Conservation (phyloP, 2,888 invertebrate species). For the Tenthredo distinguenda region DNA sequence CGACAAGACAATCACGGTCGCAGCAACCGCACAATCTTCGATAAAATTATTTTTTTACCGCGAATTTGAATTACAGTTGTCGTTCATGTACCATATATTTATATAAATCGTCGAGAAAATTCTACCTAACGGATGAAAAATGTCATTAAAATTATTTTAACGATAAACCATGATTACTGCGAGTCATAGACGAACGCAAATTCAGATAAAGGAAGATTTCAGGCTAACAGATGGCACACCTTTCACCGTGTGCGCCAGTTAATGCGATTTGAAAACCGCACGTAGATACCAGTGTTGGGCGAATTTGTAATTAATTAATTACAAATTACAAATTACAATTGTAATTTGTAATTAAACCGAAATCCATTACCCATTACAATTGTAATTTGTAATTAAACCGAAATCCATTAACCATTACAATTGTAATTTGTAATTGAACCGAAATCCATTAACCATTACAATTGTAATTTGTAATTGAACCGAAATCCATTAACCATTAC, state of each 20-base stretch:
- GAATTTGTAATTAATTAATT: too few relatives aligned
- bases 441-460: too few relatives aligned
- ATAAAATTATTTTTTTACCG: not conserved
- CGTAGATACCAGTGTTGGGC: not conserved
- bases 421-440: too few relatives aligned
- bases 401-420: too few relatives aligned
- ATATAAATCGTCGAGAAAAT: not conserved
- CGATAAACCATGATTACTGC: not conserved
- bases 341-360: too few relatives aligned
- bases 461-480: too few relatives aligned
- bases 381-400: too few relatives aligned
- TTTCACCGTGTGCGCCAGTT: not conserved
- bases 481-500: too few relatives aligned
- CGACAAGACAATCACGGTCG: not conserved
- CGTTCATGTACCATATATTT: too few relatives aligned
- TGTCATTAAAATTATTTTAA: not conserved
- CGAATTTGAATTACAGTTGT: too few relatives aligned
- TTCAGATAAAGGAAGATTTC: constrained; percentile 1
- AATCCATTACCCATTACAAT: too few relatives aligned
- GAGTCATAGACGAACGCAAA: not conserved
- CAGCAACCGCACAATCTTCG: not conserved
- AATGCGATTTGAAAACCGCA: not conserved
- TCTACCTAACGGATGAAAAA: not conserved
- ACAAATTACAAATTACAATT: too few relatives aligned
- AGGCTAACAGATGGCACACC: not conserved